Conservation (phyloP, 2,113 vertebrate species). For the Stegastes partitus region DNA sequence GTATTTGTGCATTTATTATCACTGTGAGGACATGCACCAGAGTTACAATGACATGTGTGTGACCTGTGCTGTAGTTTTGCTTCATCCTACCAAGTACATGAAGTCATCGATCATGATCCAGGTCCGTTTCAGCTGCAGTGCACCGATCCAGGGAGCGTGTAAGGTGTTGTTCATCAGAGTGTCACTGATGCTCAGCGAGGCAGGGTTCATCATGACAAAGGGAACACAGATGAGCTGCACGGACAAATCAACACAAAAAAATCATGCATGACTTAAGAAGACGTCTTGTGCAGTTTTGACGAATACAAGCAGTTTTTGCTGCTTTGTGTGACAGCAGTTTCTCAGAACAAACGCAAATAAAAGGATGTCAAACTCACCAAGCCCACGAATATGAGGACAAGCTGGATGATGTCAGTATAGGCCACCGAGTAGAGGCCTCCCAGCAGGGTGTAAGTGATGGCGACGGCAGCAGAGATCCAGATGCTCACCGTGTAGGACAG, state of each 20-base stretch:
- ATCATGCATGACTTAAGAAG: not conserved
- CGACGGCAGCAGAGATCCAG: slow-evolving; percentile 66
- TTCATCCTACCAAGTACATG: slow-evolving; percentile 46
- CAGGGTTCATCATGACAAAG: slow-evolving; percentile 57
- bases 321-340: no score
- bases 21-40: no score
- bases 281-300: no score
- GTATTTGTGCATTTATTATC: no score
- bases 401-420: slow-evolving; percentile 65
- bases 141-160: slow-evolving; percentile 69
- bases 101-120: slow-evolving; percentile 62
- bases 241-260: not conserved
- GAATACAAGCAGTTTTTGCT: no score
- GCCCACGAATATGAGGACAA: slow-evolving; percentile 60
- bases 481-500: slow-evolving; percentile 51
- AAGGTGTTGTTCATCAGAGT: slow-evolving; percentile 56
- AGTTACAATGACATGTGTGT: no score
- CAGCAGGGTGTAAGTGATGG: slow-evolving; percentile 68
- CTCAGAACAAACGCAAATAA: no score
- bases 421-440: slow-evolving; percentile 76
- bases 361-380: slow-evolving; percentile 24
- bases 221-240: slow-evolving; percentile 65
- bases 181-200: slow-evolving; percentile 30
- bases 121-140: not conserved
- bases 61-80: not conserved